Conservation (phyloP, 1,140 invertebrate genomes). For the Cyrtorhinus lividipennis region DNA sequence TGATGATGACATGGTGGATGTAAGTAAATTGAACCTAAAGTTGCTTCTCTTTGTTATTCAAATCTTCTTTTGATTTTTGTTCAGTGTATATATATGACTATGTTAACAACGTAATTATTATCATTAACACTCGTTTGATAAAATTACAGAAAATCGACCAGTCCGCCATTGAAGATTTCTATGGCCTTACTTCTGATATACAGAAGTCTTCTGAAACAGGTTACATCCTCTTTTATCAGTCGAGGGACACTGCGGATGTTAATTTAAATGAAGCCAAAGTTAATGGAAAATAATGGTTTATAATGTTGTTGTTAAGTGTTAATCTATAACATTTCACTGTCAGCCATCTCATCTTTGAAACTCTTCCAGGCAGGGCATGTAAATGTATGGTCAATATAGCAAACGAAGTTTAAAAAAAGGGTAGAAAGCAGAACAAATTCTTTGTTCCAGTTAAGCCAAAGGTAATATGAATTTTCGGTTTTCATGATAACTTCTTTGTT, state of each 20-base stretch:
- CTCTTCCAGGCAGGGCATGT: no score
- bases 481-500: no score
- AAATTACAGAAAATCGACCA: conserved; percentile 91
- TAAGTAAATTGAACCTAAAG: conserved; percentile 53
- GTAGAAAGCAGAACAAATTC: no score
- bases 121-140: neutral
- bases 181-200: conserved; percentile 93
- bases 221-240: conserved; percentile 99
- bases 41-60: no score
- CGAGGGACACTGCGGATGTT: conserved; percentile 47
- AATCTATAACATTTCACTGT: no score
- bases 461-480: no score
- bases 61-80: neutral
- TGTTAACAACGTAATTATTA: neutral
- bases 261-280: conserved; percentile 23
- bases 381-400: no score
- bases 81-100: neutral
- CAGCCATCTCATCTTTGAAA: no score
- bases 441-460: no score
- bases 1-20: conserved; percentile 99
- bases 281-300: conserved; percentile 24
- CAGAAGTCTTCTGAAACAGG: conserved; percentile 99
- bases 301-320: neutral
- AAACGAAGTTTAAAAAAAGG: no score
- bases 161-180: conserved; percentile 98